phyloP scores from a whole-genome alignment of 1,140 invertebrate genomes.

The Triops longicaudatus region DNA sequence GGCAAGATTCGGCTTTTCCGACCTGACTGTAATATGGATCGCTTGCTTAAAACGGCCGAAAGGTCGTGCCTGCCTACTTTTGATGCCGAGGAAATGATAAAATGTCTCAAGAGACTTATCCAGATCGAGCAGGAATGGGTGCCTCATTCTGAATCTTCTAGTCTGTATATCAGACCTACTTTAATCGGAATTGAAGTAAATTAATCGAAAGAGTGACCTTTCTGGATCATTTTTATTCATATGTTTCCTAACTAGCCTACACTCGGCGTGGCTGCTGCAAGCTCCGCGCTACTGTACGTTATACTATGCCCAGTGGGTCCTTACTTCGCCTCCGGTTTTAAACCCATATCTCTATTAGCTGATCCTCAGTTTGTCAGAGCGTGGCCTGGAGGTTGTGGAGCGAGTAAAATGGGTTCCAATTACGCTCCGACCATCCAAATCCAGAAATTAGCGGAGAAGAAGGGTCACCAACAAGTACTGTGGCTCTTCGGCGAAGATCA shows the following conservation, averaged over 20 bases:
- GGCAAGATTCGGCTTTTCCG: slow-evolving; percentile 88
- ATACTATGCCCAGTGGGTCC: slow-evolving; percentile 87
- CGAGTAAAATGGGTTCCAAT: slow-evolving; percentile 90
- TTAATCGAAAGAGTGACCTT: not conserved
- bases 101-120: slow-evolving; percentile 77
- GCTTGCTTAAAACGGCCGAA: slow-evolving; percentile 78
- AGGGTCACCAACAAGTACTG: slow-evolving; percentile 87
- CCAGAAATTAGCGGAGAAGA: slow-evolving; percentile 63
- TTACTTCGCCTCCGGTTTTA: slow-evolving; percentile 68
- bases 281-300: slow-evolving; percentile 78
- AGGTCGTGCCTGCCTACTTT: slow-evolving; percentile 84
- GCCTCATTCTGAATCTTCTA: slow-evolving; percentile 75
- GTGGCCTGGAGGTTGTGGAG: slow-evolving; percentile 92
- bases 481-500: slow-evolving; percentile 95
- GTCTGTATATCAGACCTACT: slow-evolving; percentile 92
- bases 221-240: not conserved
- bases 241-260: slow-evolving; percentile 55
- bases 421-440: slow-evolving; percentile 78
- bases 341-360: slow-evolving; percentile 68
- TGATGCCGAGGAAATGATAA: slow-evolving; percentile 75
- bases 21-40: slow-evolving; percentile 87
- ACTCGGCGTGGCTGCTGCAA: slow-evolving; percentile 75
- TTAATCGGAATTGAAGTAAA: slow-evolving; percentile 90
- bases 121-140: slow-evolving; percentile 96
- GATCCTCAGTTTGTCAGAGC: slow-evolving; percentile 74